Base-by-base conservation (phyloP, 2,888 invertebrate genomes). In the Agrotis segetum region DNA sequence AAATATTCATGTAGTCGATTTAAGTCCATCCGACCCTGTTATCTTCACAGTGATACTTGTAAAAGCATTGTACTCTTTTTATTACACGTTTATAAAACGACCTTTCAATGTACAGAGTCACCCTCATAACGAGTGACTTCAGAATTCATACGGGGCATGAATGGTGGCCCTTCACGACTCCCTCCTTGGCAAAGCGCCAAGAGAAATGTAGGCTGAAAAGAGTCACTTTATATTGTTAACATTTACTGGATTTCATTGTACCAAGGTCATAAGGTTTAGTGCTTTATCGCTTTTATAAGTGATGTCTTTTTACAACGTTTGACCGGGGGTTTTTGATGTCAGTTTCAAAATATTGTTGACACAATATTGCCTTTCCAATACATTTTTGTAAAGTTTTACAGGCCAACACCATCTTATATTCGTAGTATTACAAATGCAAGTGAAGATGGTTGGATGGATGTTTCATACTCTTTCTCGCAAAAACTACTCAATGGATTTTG, bases 161-260 rank as follows among this genome's bases (percentile, higher is more conserved):
- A 84, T 82, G 66, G 65, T 77, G 69, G 79, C 87, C 79, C 88
- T 88, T 86, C 77, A 74, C 78, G 74, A 75, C 69, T 81, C 79
- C 65, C 74, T 81, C 74, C 84, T 91, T 92, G 91, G 92, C 91
- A 66, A 58, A 55, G 50, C 71, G 85, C 92, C 92, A 92, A 91
- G 77, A 86, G 85, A 89, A 89, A 91, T 88, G 87, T 89, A 87
- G 88, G 85, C 83, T 87, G 81, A 85, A 89, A 87, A 88, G 86
- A 84, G 82, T 86, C 85, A 82, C 81, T 89, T 85, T 77, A 83
- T 66, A 84, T 84, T 83, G 83, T 85, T 83, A 84, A 83, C 79
- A 83, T 85, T 85, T 83, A 84, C 79, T 60, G 79, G 76, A 79
- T 83, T 77, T 73, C 61, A 79, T 81, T 79, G 49, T 78, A 69